Conservation (phyloP, 2,888 invertebrate genomes). For the Microctonus brassicae region DNA sequence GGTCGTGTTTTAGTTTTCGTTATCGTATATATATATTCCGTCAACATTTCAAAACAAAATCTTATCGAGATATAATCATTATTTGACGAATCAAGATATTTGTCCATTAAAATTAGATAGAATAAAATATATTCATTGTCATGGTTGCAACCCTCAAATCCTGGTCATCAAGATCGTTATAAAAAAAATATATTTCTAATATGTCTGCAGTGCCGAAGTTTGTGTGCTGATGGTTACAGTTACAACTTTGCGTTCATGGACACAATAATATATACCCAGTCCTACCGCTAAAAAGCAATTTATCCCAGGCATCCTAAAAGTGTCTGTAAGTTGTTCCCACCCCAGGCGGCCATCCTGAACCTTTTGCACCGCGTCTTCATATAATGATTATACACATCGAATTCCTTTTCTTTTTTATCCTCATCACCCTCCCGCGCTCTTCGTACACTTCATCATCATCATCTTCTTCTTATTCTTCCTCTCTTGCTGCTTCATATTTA, state of each 20-base stretch:
- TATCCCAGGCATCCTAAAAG: conserved; percentile 20
- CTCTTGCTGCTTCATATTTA: conserved; percentile 1
- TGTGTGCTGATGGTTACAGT: too few relatives aligned
- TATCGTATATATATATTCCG: neutral
- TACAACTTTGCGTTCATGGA: neutral
- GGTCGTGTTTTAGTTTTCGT: neutral
- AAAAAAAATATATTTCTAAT: neutral
- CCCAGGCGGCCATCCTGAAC: conserved; percentile 26
- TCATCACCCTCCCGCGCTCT: neutral
- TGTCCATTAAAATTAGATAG: neutral
- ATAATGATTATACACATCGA: conserved; percentile 33
- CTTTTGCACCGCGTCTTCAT: conserved; percentile 24
- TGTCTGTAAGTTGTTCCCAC: conserved; percentile 21
- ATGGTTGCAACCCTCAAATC: neutral
- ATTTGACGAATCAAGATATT: neutral
- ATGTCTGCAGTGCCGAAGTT: neutral
- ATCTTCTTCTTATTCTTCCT: conserved; percentile 9
- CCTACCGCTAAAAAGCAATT: conserved; percentile 23
- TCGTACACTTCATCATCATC: neutral
- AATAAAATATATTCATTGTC: neutral
- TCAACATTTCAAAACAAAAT: neutral
- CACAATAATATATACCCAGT: neutral
- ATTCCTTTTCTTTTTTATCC: conserved; percentile 26
- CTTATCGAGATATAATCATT: neutral
- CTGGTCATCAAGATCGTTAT: neutral